Conservation (phyloP, 2,797 vertebrate species). For the Gadopsis marmoratus region DNA sequence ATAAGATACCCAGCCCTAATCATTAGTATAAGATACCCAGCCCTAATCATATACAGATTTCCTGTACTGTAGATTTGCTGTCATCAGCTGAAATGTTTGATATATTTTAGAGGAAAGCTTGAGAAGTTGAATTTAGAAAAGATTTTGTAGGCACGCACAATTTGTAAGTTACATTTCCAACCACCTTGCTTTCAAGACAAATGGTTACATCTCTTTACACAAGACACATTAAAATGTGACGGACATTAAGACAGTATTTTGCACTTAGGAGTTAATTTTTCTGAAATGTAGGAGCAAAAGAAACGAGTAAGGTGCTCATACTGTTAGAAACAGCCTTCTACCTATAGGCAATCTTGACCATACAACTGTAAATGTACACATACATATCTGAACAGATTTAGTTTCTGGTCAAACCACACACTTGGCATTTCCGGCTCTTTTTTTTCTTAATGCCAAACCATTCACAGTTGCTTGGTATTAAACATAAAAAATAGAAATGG, state of each 20-base stretch:
- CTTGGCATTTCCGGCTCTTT: conserved; percentile 20
- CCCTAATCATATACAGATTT: conserved; percentile 34
- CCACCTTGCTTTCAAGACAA: conserved; percentile 71
- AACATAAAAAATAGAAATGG: conserved; percentile 70
- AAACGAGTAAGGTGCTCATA: conserved; percentile 65
- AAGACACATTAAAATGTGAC: conserved; percentile 70
- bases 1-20: conserved; percentile 57
- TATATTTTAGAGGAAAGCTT: conserved; percentile 49
- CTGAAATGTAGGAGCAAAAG: conserved; percentile 51
- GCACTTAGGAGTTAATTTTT: conserved; percentile 34
- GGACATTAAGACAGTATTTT: conserved; percentile 57
- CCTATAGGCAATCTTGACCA: conserved; percentile 38
- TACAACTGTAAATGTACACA: conserved; percentile 46
- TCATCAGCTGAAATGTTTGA: conserved; percentile 42
- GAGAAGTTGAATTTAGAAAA: conserved; percentile 49
- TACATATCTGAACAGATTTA: conserved; percentile 39
- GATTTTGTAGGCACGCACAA: conserved; percentile 56
- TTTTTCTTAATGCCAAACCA: conserved; percentile 40
- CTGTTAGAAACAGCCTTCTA: conserved; percentile 46
- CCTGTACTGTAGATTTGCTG: conserved; percentile 34
- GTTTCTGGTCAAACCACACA: conserved; percentile 36
- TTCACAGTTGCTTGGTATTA: conserved; percentile 78
- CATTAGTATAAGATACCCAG: conserved; percentile 21
- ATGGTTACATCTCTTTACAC: conserved; percentile 79
- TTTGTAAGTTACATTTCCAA: conserved; percentile 48